Evolutionary conservation across 2,113 vertebrate species (phyloP).

Genomic region (Microtus pennsylvanicus): DNA sequence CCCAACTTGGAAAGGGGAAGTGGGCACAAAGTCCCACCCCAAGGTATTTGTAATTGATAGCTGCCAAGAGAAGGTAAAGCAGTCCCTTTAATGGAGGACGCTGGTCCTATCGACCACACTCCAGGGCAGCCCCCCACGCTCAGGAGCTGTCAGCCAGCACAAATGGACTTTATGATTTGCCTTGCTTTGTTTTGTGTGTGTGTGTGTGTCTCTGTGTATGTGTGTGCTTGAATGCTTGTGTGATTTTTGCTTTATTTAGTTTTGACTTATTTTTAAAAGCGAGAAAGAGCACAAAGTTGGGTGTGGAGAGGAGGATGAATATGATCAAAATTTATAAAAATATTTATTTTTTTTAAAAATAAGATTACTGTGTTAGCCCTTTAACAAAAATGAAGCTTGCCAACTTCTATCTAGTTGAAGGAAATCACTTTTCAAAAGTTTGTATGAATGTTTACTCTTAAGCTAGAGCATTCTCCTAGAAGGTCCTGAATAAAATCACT

Average conservation of each 20-base stretch:
- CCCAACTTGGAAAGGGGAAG: not conserved
- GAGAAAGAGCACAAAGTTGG: not conserved
- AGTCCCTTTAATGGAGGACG: not conserved
- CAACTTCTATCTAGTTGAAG: not conserved
- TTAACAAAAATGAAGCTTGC: not conserved
- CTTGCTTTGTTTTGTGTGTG: not conserved
- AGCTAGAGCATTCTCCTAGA: not conserved
- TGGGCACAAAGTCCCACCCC: not conserved
- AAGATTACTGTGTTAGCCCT: not conserved
- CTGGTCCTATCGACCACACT: not conserved
- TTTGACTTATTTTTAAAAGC: not conserved
- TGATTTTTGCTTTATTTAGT: not conserved
- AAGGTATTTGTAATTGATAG: not conserved
- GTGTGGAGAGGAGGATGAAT: not conserved
- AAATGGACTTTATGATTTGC: too few relatives aligned
- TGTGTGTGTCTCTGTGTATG: not conserved
- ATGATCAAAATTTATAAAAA: not conserved
- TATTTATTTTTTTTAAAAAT: not conserved
- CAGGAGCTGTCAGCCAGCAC: not conserved
- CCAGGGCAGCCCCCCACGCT: not conserved
- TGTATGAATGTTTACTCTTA: not conserved
- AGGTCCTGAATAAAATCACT: not conserved
- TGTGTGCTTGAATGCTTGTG: not conserved
- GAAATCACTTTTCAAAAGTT: slow-evolving; percentile 30
- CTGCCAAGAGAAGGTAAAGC: not conserved